A percentile compares a stretch with the other conserved stretches of the same genome.
phyloP scores from a whole-genome alignment of 1,140 invertebrate species.

The Myzus persicae region DNA sequence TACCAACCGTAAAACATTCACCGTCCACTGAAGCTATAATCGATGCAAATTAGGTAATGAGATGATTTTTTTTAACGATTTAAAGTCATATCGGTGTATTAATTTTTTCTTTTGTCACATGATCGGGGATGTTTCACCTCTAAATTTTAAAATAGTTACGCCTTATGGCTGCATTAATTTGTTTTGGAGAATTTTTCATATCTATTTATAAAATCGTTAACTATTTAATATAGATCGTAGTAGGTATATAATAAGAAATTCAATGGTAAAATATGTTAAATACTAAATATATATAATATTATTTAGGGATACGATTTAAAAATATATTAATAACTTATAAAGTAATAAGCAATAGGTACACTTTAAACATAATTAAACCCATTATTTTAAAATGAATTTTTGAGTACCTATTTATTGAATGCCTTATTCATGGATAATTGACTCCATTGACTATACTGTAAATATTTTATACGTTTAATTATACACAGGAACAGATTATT shows the following conservation, averaged over 20 bases:
- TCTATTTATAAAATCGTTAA: neutral
- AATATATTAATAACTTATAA: too few species aligned
- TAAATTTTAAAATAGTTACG: neutral
- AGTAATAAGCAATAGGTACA: too few species aligned
- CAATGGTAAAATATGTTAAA: neutral
- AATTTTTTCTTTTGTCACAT: neutral
- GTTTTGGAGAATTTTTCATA: neutral
- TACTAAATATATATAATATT: neutral
- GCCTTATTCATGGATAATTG: neutral
- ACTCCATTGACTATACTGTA: neutral
- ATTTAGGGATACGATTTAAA: neutral
- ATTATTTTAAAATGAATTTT: neutral
- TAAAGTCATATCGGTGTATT: neutral
- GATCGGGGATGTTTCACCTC: neutral
- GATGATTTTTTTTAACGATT: neutral
- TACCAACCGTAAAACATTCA: neutral
- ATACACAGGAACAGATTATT: neutral
- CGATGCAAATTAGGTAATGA: neutral
- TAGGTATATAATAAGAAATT: neutral
- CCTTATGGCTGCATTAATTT: neutral
- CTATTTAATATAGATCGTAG: neutral
- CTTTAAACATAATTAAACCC: neutral
- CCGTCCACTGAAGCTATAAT: neutral
- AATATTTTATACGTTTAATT: neutral
- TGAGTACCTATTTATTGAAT: too few species aligned